Percentiles rank a stretch among this genome's conserved stretches.
Evolutionary conservation across 1,140 invertebrate genomes (phyloP).

Genomic region (Cydia splendana): DNA sequence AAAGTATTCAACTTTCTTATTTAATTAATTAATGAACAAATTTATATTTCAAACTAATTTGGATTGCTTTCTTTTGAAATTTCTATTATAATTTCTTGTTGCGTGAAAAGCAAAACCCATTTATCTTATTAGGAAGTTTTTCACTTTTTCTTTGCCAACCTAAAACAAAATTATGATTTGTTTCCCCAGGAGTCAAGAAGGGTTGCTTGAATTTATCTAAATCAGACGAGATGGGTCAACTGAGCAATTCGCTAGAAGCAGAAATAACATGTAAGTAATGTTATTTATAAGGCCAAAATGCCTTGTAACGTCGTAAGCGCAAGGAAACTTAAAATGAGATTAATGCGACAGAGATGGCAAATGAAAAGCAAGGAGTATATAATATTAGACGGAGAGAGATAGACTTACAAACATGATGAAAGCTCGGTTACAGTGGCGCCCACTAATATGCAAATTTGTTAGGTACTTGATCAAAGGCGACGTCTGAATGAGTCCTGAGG

Average conservation of each 20-base stretch:
- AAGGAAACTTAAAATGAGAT: conserved; percentile 3
- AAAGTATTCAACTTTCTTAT: neutral
- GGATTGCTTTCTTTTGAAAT: neutral
- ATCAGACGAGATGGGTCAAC: conserved; percentile 50
- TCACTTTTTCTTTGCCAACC: conserved; percentile 43
- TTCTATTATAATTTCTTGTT: conserved; percentile 8
- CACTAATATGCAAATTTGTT: conserved; percentile 27
- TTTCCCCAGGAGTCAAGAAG: conserved; percentile 36
- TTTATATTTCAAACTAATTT: conserved; percentile 9
- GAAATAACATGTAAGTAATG: neutral
- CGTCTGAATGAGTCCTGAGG: conserved; percentile 14
- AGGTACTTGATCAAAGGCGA: conserved; percentile 18
- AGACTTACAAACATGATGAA: neutral
- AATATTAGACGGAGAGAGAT: neutral
- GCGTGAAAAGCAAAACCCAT: conserved; percentile 17
- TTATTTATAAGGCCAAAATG: neutral
- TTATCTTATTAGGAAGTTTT: conserved; percentile 43
- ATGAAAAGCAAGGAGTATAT: neutral
- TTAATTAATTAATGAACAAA: neutral
- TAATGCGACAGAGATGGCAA: neutral
- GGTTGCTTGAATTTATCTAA: conserved; percentile 36
- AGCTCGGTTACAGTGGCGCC: conserved; percentile 1
- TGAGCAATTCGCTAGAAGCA: conserved; percentile 37
- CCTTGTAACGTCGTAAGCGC: neutral
- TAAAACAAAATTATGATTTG: conserved; percentile 52